Base-by-base conservation (phyloP, 2,113 vertebrate genomes). In the Neolamprologus longior region DNA sequence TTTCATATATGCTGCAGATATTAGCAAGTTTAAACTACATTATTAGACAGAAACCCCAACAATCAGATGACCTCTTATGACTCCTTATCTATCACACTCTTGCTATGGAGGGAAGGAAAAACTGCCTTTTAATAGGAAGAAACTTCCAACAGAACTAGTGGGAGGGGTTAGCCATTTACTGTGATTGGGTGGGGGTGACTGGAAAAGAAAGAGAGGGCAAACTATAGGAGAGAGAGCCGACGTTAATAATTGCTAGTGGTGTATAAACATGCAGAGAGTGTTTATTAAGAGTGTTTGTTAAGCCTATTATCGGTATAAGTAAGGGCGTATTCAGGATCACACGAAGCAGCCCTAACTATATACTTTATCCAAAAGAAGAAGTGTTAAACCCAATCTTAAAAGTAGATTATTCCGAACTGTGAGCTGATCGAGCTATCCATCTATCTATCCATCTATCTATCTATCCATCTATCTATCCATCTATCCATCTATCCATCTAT, bases 361-460 rank as follows among this genome's bases (percentile, higher is more conserved):
- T 35, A 12, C 6, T 66, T 66, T 66, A 66, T 66, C 6, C 31
- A 35, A 63, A 63, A n/a, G 6, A 63, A 63, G 31, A 63, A 19
- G 31, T 35, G 6, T 63, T 63, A 33, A 35, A n/a, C 9, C 61
- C 17, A n/a, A 35, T n/a, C 61, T 63, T 12, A n/a, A n/a, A 63
- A 63, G 58, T 0, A 63, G 31, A 63, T 7, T 11, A 35, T 63
- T 61, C 28, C 57, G 0, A 61, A 61, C 57, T 61, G 9, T 19
- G 28, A 61, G 28, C 28, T 19, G 28, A 2, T 61, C 19, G 45
- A 47, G 2, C 47, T 19, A 52, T 54, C 52, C 0, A 21, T 53
- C 9, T n/a, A n/a, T 50, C 47, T 0, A 17, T 50, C 47, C 2
- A 17, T 50, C 47, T 0, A 17, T 50, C 47, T 21, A 1, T 21